phyloP scores from a whole-genome alignment of 2,888 invertebrate genomes.

The Callinectes sapidus region DNA sequence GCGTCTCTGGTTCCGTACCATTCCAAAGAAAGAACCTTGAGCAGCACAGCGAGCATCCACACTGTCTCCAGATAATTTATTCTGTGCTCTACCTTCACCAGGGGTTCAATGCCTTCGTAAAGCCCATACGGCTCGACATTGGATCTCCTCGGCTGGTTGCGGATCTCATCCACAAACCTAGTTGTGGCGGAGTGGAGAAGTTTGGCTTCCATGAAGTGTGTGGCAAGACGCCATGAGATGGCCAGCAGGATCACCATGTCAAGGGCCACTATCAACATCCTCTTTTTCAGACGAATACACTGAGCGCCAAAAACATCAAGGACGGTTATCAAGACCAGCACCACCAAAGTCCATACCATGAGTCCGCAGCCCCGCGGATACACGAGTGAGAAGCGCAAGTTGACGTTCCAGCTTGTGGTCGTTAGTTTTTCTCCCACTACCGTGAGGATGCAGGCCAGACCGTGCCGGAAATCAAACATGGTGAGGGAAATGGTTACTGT shows the following conservation, averaged over 20 bases:
- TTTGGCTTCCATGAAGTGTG: neutral
- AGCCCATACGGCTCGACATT: neutral
- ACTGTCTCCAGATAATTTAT: neutral
- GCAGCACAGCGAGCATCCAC: neutral
- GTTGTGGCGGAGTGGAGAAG: neutral
- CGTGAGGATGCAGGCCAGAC: neutral
- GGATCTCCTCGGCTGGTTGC: neutral
- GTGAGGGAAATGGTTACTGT: neutral
- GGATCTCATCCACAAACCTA: neutral
- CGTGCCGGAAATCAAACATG: constrained; percentile 19
- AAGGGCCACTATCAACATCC: neutral
- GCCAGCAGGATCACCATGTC: neutral
- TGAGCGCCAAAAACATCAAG: neutral
- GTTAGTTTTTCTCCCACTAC: neutral
- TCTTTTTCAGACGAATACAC: neutral
- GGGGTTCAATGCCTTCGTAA: neutral
- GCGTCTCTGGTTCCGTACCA: neutral
- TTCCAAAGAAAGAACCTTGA: constrained; percentile 21
- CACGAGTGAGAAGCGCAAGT: neutral
- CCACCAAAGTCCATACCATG: neutral
- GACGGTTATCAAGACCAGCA: neutral
- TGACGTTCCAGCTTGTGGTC: neutral
- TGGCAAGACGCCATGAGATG: neutral
- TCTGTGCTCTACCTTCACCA: neutral
- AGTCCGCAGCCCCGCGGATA: neutral